Percentiles rank a stretch among this genome's conserved stretches.
Evolutionary conservation across 2,797 vertebrate genomes (phyloP).

Genomic region (Champsocephalus esox): DNA sequence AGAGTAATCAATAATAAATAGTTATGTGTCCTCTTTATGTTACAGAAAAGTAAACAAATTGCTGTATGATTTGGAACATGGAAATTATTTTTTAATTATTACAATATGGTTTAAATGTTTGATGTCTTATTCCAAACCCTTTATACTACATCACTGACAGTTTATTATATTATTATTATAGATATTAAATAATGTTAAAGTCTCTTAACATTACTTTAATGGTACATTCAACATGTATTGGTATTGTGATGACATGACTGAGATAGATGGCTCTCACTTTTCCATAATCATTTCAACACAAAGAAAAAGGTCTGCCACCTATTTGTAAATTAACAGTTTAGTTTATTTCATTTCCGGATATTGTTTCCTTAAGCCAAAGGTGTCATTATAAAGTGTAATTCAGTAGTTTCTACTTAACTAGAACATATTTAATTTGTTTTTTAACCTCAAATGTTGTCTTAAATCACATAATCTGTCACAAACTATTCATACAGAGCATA

Average conservation of each 20-base stretch:
- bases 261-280: background rate
- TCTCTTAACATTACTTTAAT: background rate
- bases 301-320: background rate
- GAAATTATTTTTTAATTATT: background rate
- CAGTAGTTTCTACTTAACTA: background rate
- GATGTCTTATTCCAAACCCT: background rate
- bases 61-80: background rate
- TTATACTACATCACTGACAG: background rate
- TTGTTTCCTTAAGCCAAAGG: background rate
- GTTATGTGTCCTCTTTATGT: background rate
- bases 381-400: background rate
- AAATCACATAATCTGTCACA: slow-evolving; percentile 60
- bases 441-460: too few relatives aligned
- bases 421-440: background rate
- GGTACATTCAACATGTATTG: background rate
- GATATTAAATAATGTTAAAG: background rate
- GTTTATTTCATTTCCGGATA: background rate
- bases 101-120: background rate
- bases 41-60: background rate
- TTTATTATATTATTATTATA: too few relatives aligned
- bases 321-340: background rate
- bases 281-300: background rate
- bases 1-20: background rate
- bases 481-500: slow-evolving; percentile 50
- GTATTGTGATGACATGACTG: background rate